A percentile compares a stretch with the other conserved stretches of the same genome.
These are phyloP conservation scores for Lumbricus terrestris DNA, from an alignment of 2,888 invertebrate genomes.

Conservation along the genomic window DNA sequence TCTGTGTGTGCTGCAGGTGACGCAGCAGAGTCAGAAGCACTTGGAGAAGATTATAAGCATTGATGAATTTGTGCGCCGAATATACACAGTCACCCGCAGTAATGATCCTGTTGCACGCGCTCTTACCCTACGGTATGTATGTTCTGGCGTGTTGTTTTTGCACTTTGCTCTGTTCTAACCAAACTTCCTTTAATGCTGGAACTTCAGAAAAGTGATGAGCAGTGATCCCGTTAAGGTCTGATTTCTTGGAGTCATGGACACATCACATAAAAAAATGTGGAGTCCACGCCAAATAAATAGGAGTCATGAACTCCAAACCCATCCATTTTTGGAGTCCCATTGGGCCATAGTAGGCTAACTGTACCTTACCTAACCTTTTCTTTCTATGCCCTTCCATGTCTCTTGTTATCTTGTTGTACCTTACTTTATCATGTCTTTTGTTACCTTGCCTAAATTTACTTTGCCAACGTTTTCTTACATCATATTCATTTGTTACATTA, in stretches of 20 bases:
- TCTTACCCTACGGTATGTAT: constrained; percentile 70
- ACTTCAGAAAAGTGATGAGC: no score
- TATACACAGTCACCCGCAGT: constrained; percentile 91
- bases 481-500: background rate
- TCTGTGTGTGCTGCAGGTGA: constrained; percentile 86
- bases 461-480: background rate
- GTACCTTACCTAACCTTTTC: background rate
- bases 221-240: no score
- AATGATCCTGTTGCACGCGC: constrained; percentile 94
- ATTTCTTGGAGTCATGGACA: no score
- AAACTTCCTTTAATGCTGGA: no score
- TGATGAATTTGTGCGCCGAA: constrained; percentile 85
- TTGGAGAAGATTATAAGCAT: constrained; percentile 90
- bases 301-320: no score
- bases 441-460: background rate
- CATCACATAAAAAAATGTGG: no score
- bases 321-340: no score
- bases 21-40: constrained; percentile 92
- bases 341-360: no score
- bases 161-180: no score
- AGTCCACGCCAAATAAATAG: no score
- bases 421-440: background rate
- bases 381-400: no score
- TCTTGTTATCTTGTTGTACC: background rate
- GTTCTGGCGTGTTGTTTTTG: background rate